Evolutionary conservation across 2,797 vertebrate species (phyloP).

Genomic region (Pempheris klunzingeri): DNA sequence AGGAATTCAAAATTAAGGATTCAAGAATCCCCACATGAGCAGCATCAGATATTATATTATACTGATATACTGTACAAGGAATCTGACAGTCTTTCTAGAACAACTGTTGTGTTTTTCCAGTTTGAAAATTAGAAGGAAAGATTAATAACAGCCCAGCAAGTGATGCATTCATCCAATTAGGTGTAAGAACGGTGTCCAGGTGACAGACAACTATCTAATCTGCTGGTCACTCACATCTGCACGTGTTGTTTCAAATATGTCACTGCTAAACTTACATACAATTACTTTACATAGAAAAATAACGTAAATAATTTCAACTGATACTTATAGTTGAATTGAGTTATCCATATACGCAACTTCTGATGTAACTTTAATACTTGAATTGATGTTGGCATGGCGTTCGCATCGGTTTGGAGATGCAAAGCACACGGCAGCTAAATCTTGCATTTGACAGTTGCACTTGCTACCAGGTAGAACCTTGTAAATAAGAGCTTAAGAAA

Average conservation of each 20-base stretch:
- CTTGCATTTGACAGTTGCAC: not conserved
- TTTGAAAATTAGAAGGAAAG: not conserved
- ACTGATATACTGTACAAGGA: no score
- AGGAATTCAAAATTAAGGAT: no score
- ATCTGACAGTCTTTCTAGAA: not conserved
- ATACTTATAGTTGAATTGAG: no score
- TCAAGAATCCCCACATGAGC: no score
- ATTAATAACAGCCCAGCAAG: conserved; percentile 7
- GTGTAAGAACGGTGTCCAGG: not conserved
- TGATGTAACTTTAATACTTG: not conserved
- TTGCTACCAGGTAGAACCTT: not conserved
- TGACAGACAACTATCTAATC: not conserved
- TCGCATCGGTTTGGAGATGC: not conserved
- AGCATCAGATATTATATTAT: no score
- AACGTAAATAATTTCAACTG: no score
- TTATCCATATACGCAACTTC: not conserved
- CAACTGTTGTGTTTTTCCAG: conserved; percentile 2
- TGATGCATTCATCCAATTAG: not conserved
- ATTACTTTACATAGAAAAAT: not conserved
- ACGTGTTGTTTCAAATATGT: not conserved
- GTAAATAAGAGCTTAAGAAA: not conserved
- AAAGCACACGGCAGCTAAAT: conserved; percentile 13
- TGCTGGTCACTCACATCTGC: not conserved
- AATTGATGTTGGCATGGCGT: not conserved
- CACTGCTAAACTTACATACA: not conserved